phyloP scores from a whole-genome alignment of 2,797 vertebrate genomes.

The Aeoliscus strigatus region DNA sequence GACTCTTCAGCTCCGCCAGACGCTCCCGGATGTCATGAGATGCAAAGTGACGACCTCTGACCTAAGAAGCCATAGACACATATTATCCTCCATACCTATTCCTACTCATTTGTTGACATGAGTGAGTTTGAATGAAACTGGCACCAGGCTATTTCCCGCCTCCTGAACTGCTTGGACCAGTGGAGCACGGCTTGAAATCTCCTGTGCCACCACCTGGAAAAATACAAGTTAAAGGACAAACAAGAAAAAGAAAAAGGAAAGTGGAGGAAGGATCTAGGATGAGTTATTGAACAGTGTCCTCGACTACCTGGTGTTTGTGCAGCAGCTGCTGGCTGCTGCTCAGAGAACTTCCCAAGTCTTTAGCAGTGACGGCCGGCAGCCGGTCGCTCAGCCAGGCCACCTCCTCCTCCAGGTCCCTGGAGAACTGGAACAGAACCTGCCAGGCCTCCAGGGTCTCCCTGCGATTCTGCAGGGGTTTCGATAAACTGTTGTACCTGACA shows the following conservation, averaged over 20 bases:
- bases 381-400: conserved; percentile 80
- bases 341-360: conserved; percentile 76
- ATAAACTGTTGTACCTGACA: conserved; percentile 77
- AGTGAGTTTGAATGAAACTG: background rate
- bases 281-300: background rate
- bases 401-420: conserved; percentile 82
- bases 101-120: no score
- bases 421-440: conserved; percentile 80
- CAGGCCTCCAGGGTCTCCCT: conserved; percentile 76
- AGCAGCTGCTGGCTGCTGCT: conserved; percentile 71
- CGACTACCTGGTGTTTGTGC: conserved; percentile 81
- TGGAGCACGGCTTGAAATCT: conserved; percentile 74
- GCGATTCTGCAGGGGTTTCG: conserved; percentile 72
- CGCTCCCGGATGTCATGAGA: conserved; percentile 72
- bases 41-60: conserved; percentile 76
- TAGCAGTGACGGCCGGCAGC: conserved; percentile 64
- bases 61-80: conserved; percentile 20
- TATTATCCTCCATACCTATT: no score
- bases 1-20: conserved; percentile 74
- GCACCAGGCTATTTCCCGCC: conserved; percentile 77
- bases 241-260: no score
- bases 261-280: no score
- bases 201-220: conserved; percentile 78
- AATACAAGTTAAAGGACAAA: no score
- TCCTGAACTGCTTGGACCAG: conserved; percentile 77